Conservation (phyloP, 2,888 invertebrate genomes). For the Enchytraeus crypticus region DNA sequence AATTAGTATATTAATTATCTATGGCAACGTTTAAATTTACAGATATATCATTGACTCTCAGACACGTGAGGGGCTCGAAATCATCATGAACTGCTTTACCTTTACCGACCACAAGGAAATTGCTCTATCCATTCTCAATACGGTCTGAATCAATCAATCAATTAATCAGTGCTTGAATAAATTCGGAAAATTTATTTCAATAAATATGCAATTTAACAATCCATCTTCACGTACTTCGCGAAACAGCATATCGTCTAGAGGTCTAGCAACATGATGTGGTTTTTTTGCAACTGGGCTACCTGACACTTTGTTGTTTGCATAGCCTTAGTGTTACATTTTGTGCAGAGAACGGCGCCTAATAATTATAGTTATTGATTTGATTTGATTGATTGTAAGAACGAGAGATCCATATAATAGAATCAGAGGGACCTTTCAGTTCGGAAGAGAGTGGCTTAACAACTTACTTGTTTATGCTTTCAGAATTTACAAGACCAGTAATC, state of each 20-base stretch:
- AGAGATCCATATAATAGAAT: too few relatives aligned
- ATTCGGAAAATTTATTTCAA: background rate
- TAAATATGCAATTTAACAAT: background rate
- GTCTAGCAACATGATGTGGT: too few relatives aligned
- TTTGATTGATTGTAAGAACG: too few relatives aligned
- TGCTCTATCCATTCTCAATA: constrained; percentile 38
- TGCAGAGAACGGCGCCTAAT: too few relatives aligned
- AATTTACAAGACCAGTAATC: too few relatives aligned
- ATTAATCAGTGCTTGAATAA: background rate
- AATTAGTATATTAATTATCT: too few relatives aligned
- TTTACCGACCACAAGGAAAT: constrained; percentile 43
- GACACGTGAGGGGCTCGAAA: constrained; percentile 43
- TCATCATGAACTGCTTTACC: constrained; percentile 42
- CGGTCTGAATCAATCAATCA: constrained; percentile 31
- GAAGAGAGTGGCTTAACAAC: too few relatives aligned
- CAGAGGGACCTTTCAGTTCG: too few relatives aligned
- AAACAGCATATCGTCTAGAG: too few relatives aligned
- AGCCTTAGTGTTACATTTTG: too few relatives aligned
- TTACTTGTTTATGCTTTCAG: too few relatives aligned
- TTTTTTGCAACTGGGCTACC: background rate
- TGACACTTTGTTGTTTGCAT: background rate
- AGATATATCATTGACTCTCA: constrained; percentile 43
- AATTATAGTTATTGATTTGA: too few relatives aligned
- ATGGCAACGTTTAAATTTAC: constrained; percentile 18
- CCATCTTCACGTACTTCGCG: background rate